Evolutionary conservation across 1,140 invertebrate genomes (phyloP).

Genomic region (Episyrphus balteatus): DNA sequence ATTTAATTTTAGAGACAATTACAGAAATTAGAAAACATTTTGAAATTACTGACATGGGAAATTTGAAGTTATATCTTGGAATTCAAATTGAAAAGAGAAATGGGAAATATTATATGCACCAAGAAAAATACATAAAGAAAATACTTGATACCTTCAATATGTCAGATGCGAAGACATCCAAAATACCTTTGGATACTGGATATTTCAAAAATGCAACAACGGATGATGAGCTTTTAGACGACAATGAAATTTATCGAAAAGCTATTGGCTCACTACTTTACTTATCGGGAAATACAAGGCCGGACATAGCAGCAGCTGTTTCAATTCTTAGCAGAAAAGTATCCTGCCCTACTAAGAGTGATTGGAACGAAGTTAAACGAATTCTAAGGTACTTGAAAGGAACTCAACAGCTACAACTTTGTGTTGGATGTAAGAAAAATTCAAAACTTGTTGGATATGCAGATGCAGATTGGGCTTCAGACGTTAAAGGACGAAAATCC

Average conservation of each 20-base stretch:
- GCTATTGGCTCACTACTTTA: conserved; percentile 28
- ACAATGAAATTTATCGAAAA: conserved; percentile 20
- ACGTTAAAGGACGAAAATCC: conserved; percentile 12
- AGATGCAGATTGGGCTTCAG: conserved; percentile 13
- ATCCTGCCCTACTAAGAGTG: conserved; percentile 9
- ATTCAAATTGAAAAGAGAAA: not conserved
- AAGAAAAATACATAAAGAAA: conserved; percentile 1
- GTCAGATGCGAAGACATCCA: not conserved
- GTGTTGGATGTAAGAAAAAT: not conserved
- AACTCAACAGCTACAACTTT: conserved; percentile 13
- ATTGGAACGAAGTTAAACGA: conserved; percentile 27
- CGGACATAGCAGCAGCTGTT: too few species aligned
- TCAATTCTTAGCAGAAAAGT: too few species aligned
- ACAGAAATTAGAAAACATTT: too few species aligned
- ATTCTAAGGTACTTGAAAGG: conserved; percentile 28
- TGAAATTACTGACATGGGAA: too few species aligned
- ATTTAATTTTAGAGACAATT: too few species aligned
- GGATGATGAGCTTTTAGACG: not conserved
- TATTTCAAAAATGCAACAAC: conserved; percentile 1
- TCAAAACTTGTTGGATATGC: conserved; percentile 7
- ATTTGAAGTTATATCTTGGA: too few species aligned
- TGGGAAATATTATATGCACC: conserved; percentile 1
- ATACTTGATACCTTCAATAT: too few species aligned
- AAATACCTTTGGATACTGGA: conserved; percentile 2
- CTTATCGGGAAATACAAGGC: conserved; percentile 23